A percentile compares a stretch with the other conserved stretches of the same genome.
Evolutionary conservation across 2,797 vertebrate genomes (phyloP).

Genomic region (Spea hammondii): DNA sequence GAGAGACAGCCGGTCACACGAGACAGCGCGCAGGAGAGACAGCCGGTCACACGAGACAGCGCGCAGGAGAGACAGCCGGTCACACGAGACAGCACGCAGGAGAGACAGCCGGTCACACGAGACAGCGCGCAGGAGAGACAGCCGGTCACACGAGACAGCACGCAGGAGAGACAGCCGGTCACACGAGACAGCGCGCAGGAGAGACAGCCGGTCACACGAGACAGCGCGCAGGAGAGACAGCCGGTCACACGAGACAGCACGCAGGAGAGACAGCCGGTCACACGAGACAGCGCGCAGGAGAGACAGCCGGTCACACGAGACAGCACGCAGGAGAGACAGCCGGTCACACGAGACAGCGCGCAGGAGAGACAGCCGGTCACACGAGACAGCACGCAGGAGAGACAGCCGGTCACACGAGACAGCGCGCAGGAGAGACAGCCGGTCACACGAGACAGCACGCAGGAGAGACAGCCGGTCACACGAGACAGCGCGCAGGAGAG

Average conservation of each 20-base stretch:
- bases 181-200: too few species aligned
- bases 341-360: background rate
- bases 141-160: background rate
- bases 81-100: background rate
- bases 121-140: background rate
- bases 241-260: background rate
- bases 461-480: background rate
- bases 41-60: background rate
- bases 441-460: background rate
- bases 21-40: background rate
- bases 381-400: background rate
- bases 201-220: background rate
- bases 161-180: background rate
- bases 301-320: background rate
- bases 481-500: background rate
- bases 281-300: background rate
- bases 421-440: background rate
- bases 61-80: background rate
- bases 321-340: background rate
- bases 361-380: background rate
- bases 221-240: background rate
- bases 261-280: background rate
- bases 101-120: background rate
- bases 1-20: background rate
- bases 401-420: background rate